Evolutionary conservation across 1,140 invertebrate genomes (phyloP), one percentile per base, ranked within the genome.

Genomic region (Zelostemma sp.): DNA sequence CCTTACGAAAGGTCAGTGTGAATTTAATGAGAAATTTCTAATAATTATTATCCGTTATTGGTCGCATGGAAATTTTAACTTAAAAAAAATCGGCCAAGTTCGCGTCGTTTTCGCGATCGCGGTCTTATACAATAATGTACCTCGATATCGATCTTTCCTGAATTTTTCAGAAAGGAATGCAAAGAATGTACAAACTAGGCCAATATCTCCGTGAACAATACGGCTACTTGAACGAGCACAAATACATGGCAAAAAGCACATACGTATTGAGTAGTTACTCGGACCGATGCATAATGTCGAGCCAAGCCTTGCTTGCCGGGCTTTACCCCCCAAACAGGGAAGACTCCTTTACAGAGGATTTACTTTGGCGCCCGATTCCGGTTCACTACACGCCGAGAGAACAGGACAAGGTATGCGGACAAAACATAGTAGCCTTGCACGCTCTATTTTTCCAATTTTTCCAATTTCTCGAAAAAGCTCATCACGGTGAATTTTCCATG

Each of bases 291-390:
- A 83, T 96, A 63, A 95, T 95, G 91, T 97, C 94, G 80, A 94
- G 93, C 0, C 89, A 92, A 75, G 87, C 90, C 28, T 87, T 96
- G 50, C 85, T 97, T 16, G 93, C 95, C 5, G 94, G 93, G 16
- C 84, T 97, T 28, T 97, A 91, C 84, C 92, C 92, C 16, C 94
- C 95, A 0, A 79, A 81, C 16, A 83, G 88, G 4, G 82, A 88
- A 17, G 90, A 94, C 75, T 85, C 89, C 58, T 95, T 95, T 89
- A 88, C 94, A 73, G 78, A 86, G 0, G 83, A 90, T 41, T 83
- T 97, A 40, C 74, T 82, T 0, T 98, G 96, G 96, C 93, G 94
- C 72, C 96, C 96, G 0, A 91, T 97, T 72, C 93, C 95, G 0
- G 90, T 97, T 11, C 92, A 95, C 81, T 91, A 92, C 3, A 81